phyloP scores from a whole-genome alignment of 2,113 vertebrate genomes.

The Corvus hawaiiensis region DNA sequence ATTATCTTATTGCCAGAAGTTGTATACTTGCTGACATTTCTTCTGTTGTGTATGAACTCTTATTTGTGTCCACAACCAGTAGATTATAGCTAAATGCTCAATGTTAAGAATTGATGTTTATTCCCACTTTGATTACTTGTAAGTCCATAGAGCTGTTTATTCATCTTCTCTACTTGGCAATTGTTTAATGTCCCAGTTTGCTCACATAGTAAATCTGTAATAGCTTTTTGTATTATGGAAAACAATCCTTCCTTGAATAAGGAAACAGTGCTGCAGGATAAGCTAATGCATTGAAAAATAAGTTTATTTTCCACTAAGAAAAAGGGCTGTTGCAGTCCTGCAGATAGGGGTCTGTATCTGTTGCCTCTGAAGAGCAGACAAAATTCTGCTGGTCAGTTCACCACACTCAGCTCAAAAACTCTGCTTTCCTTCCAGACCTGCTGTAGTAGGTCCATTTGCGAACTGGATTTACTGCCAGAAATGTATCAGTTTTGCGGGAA shows the following conservation, averaged over 20 bases:
- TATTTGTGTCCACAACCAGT: not conserved
- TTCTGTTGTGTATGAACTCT: not conserved
- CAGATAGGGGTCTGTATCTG: not conserved
- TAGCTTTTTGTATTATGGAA: not conserved
- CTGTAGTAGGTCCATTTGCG: fast-evolving
- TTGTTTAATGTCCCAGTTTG: not conserved
- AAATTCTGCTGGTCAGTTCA: not conserved
- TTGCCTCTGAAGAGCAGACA: not conserved
- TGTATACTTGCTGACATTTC: not conserved
- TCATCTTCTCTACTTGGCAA: constrained; percentile 10
- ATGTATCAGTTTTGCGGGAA: not conserved
- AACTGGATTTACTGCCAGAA: not conserved
- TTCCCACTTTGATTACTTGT: not conserved
- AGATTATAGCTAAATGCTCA: not conserved
- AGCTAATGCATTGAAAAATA: not conserved
- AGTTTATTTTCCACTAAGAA: not conserved
- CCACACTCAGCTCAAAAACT: not conserved
- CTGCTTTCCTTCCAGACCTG: not conserved
- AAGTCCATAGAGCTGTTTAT: not conserved
- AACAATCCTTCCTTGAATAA: not conserved
- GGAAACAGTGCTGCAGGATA: not conserved
- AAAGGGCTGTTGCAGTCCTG: not conserved
- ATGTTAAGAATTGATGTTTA: not conserved
- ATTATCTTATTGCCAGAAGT: not conserved
- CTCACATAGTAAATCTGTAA: not conserved